Percentiles rank a stretch among this genome's conserved stretches.
phyloP scores from a whole-genome alignment of 2,888 invertebrate species.

The Drosophila paranaensis region DNA sequence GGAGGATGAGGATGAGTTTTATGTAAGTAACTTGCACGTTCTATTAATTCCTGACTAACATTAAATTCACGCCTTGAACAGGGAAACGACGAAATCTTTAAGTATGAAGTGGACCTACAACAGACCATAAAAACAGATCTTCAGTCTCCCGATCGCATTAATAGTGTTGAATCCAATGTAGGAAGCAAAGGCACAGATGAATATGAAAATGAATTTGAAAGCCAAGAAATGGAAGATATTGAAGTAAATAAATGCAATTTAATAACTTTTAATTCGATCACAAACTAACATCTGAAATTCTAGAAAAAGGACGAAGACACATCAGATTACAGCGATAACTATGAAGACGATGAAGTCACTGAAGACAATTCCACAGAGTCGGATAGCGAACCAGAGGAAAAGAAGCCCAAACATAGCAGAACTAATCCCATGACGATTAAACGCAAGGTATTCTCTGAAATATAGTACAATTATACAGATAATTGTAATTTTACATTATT shows the following conservation, averaged over 20 bases:
- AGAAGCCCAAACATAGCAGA: constrained; percentile 4
- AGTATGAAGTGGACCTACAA: background rate
- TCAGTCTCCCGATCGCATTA: background rate
- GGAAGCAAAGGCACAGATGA: background rate
- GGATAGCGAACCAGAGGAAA: constrained; percentile 16
- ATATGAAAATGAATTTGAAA: constrained; percentile 12
- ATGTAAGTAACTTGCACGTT: constrained; percentile 16
- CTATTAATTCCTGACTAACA: background rate
- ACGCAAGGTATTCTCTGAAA: constrained; percentile 21
- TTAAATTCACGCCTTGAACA: background rate
- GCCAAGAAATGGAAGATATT: background rate
- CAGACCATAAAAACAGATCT: background rate
- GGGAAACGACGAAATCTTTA: constrained; percentile 11
- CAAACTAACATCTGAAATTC: background rate
- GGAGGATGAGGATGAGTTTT: background rate
- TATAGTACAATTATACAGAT: no score
- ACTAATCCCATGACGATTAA: constrained; percentile 24
- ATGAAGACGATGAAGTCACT: background rate
- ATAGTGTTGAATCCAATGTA: background rate
- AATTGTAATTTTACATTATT: background rate
- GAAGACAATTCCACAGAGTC: constrained; percentile 10
- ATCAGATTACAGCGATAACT: background rate
- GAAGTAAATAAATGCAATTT: background rate
- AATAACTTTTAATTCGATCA: no score
- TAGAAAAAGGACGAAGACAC: background rate